Percentiles rank a stretch among this genome's conserved stretches.
These are phyloP conservation scores for Psettodes erumei DNA, from an alignment of 2,113 vertebrate genomes.

Conservation along the genomic window DNA sequence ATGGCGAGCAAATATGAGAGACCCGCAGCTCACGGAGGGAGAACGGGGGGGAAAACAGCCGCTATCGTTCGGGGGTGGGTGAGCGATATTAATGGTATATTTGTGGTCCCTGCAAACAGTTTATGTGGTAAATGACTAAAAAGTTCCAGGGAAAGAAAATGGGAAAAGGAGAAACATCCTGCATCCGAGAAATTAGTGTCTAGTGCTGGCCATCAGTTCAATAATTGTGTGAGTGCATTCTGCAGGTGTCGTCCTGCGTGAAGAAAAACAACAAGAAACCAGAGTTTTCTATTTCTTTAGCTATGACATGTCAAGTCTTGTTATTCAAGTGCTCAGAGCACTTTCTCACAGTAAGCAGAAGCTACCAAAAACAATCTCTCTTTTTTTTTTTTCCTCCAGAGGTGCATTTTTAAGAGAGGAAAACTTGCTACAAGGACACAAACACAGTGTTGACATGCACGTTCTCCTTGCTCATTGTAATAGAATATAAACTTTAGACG, in stretches of 20 bases:
- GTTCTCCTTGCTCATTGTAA: constrained; percentile 58
- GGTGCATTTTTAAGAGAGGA: constrained; percentile 54
- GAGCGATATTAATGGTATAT: constrained; percentile 68
- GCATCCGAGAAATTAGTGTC: constrained; percentile 47
- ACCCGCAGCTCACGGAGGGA: constrained; percentile 70
- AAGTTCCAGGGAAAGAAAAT: constrained; percentile 51
- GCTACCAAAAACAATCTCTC: constrained; percentile 58
- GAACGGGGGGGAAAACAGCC: constrained; percentile 44
- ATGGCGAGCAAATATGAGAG: constrained; percentile 76
- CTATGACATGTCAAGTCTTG: constrained; percentile 73
- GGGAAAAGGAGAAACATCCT: constrained; percentile 33
- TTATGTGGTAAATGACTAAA: constrained; percentile 64
- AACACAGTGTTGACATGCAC: constrained; percentile 64
- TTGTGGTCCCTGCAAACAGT: constrained; percentile 63
- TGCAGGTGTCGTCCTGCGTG: constrained; percentile 50
- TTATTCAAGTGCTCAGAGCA: constrained; percentile 71
- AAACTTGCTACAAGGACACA: constrained; percentile 64
- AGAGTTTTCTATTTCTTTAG: constrained; percentile 74
- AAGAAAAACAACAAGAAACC: constrained; percentile 64
- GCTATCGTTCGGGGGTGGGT: constrained; percentile 49
- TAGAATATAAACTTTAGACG: constrained; percentile 40
- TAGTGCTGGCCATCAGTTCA: constrained; percentile 56
- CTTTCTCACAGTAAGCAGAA: constrained; percentile 71
- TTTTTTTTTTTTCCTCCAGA: constrained; percentile 44
- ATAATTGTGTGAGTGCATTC: constrained; percentile 65